Percentiles rank a stretch among this genome's conserved stretches.
These are phyloP conservation scores for Acanthiza pusilla DNA, from an alignment of 2,797 vertebrate genomes.

Conservation along the genomic window DNA sequence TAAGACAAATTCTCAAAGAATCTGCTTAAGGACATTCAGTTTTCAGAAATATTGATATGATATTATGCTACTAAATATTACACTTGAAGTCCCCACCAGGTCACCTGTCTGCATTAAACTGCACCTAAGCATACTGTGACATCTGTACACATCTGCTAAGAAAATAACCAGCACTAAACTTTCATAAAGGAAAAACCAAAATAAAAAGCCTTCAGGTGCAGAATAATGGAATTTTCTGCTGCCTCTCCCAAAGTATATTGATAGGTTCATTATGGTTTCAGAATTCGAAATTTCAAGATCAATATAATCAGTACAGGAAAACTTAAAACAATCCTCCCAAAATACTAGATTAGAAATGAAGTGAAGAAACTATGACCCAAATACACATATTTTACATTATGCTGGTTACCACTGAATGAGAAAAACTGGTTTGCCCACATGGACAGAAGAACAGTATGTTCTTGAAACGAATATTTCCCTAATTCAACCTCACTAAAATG, in stretches of 20 bases:
- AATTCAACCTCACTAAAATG: background rate
- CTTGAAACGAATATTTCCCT: background rate
- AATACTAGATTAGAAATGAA: background rate
- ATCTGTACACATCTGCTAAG: background rate
- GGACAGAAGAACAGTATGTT: background rate
- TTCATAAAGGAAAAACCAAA: background rate
- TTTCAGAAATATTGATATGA: background rate
- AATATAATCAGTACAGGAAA: background rate
- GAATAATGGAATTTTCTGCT: background rate
- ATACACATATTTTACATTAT: background rate
- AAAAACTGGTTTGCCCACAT: constrained; percentile 36
- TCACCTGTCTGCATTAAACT: background rate
- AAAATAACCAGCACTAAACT: background rate
- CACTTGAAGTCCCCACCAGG: background rate
- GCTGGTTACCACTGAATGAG: background rate
- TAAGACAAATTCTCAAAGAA: background rate
- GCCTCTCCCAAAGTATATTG: background rate
- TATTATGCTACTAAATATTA: background rate
- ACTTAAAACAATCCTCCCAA: background rate
- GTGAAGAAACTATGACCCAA: background rate
- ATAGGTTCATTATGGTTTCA: background rate
- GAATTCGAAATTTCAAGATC: background rate
- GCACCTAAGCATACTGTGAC: background rate
- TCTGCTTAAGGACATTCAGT: background rate
- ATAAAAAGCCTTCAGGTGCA: background rate